A percentile compares a stretch with the other conserved stretches of the same genome.
Evolutionary conservation across 1,140 invertebrate genomes (phyloP).

Genomic region (Drosophila baimaii): DNA sequence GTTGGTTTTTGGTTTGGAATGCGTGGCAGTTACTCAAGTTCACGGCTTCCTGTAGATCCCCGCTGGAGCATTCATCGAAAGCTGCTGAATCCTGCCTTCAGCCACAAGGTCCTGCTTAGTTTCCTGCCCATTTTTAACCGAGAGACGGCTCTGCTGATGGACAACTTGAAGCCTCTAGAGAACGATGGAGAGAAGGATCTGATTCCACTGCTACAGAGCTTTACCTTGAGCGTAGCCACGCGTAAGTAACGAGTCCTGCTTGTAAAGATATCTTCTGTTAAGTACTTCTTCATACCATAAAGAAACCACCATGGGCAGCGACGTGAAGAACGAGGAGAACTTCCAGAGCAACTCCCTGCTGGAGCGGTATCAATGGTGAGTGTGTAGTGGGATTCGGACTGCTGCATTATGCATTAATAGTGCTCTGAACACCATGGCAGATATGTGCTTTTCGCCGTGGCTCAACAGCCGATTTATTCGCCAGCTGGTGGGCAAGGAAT

Average conservation of each 20-base stretch:
- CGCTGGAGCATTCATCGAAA: conserved; percentile 72
- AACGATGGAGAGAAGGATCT: conserved; percentile 54
- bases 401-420: conserved; percentile 61
- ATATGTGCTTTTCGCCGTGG: conserved; percentile 79
- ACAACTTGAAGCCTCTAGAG: conserved; percentile 46
- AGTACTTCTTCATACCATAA: background rate
- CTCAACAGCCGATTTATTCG: conserved; percentile 45
- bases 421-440: conserved; percentile 72
- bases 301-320: conserved; percentile 80
- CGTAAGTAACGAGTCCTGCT: conserved; percentile 46
- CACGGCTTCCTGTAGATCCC: conserved; percentile 56
- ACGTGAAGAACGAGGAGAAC: conserved; percentile 48
- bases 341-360: conserved; percentile 53
- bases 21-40: background rate
- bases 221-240: conserved; percentile 69
- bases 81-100: conserved; percentile 74
- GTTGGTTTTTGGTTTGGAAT: background rate
- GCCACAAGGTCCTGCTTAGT: conserved; percentile 71
- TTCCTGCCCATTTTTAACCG: conserved; percentile 74
- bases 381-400: background rate
- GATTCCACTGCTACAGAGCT: conserved; percentile 58
- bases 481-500: conserved; percentile 52
- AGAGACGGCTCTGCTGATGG: conserved; percentile 52
- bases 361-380: conserved; percentile 71
- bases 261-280: background rate